These are phyloP conservation scores for Lophotis ruficrista DNA, from an alignment of 2,113 vertebrate genomes.

Conservation along the genomic window DNA sequence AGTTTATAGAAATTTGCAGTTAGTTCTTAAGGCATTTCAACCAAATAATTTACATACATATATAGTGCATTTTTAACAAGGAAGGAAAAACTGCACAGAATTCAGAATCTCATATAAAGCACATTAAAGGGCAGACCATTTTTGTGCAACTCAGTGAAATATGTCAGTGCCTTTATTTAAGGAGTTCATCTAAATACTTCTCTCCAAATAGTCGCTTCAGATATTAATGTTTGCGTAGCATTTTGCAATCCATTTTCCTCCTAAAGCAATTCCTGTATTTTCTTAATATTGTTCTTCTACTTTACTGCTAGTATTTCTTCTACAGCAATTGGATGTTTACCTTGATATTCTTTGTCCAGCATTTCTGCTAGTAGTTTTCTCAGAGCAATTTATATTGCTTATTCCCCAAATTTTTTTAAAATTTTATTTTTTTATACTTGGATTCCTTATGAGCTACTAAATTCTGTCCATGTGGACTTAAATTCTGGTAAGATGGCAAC, in stretches of 20 bases:
- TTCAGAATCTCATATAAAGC: background rate
- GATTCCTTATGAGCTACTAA: background rate
- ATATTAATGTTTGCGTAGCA: slow-evolving; percentile 1
- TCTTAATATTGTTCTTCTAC: background rate
- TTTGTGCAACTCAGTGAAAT: background rate
- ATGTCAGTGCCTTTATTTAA: background rate
- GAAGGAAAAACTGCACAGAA: background rate
- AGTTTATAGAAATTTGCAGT: background rate
- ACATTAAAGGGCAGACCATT: background rate
- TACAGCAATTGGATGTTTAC: background rate
- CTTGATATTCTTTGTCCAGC: background rate
- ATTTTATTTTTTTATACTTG: background rate
- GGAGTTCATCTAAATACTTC: background rate
- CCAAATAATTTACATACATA: background rate
- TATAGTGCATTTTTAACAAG: background rate
- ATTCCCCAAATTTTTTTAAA: background rate
- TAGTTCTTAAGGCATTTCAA: background rate
- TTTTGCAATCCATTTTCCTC: background rate
- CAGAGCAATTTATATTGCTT: background rate
- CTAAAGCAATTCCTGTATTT: background rate
- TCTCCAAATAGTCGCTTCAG: background rate
- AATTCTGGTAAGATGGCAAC: background rate
- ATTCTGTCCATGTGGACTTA: background rate
- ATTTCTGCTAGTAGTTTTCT: background rate
- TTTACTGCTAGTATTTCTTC: slow-evolving; percentile 14